Conservation (phyloP, 2,888 invertebrate genomes). For the Steinernema carpocapsae region DNA sequence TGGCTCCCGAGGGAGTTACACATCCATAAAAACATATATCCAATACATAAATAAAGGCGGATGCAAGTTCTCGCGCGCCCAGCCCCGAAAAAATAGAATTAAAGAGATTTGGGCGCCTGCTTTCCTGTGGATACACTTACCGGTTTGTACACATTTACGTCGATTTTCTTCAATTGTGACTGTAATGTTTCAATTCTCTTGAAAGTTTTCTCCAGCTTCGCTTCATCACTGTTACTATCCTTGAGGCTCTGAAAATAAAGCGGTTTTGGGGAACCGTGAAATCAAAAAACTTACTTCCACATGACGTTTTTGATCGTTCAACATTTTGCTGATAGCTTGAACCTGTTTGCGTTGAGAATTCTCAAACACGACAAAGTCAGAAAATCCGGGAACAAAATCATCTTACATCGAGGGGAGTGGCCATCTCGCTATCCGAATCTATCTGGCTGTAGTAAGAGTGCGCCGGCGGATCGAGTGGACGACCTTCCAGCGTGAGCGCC, state of each 20-base stretch:
- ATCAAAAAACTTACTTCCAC: slow-evolving; percentile 52
- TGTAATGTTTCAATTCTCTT: slow-evolving; percentile 54
- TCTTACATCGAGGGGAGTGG: slow-evolving; percentile 35
- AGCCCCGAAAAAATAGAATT: slow-evolving; percentile 26
- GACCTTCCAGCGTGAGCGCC: slow-evolving; percentile 63
- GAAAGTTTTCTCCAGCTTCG: slow-evolving; percentile 52
- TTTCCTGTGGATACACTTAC: slow-evolving; percentile 1
- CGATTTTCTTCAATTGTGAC: slow-evolving; percentile 48
- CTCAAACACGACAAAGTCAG: too few species aligned
- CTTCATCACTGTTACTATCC: slow-evolving; percentile 52
- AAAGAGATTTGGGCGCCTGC: background rate
- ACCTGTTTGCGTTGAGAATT: slow-evolving; percentile 11
- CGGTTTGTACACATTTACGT: slow-evolving; percentile 24
- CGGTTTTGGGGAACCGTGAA: too few species aligned
- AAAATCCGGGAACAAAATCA: background rate
- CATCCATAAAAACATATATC: slow-evolving; percentile 35
- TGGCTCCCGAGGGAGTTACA: slow-evolving; percentile 25
- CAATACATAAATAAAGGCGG: slow-evolving; percentile 28
- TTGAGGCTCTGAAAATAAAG: slow-evolving; percentile 50
- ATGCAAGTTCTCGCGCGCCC: slow-evolving; percentile 27
- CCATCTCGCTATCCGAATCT: slow-evolving; percentile 3
- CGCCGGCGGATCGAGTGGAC: slow-evolving; percentile 53
- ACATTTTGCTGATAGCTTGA: slow-evolving; percentile 78
- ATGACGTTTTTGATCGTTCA: slow-evolving; percentile 70
- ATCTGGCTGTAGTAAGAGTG: slow-evolving; percentile 27